A percentile compares a stretch with the other conserved stretches of the same genome.
Evolutionary conservation across 2,797 vertebrate species (phyloP).

Genomic region (Gymnoscopelus braueri): DNA sequence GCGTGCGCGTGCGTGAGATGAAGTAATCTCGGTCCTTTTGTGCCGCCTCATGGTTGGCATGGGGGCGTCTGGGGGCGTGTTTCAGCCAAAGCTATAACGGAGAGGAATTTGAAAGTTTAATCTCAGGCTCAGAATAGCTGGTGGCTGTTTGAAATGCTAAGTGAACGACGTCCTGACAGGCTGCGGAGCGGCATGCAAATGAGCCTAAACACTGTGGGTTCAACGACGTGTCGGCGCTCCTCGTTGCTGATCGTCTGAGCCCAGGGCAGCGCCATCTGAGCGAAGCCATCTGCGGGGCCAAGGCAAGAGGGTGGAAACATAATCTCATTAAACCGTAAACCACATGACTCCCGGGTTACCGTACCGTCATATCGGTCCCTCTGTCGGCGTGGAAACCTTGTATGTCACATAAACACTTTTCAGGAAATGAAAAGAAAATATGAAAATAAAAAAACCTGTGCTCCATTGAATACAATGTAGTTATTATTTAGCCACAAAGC

Average conservation of each 20-base stretch:
- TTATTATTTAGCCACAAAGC: too few relatives aligned
- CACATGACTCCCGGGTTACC: constrained; percentile 57
- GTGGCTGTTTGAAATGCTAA: constrained; percentile 13
- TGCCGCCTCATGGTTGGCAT: neutral
- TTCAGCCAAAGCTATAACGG: too few relatives aligned
- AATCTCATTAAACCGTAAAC: constrained; percentile 69
- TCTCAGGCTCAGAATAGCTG: neutral
- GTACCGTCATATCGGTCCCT: constrained; percentile 8
- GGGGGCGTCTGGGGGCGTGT: too few relatives aligned
- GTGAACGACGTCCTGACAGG: constrained; percentile 11
- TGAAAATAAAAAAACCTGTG: too few relatives aligned
- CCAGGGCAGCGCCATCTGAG: constrained; percentile 19
- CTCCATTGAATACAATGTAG: too few relatives aligned
- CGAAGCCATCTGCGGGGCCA: constrained; percentile 64
- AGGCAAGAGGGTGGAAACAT: constrained; percentile 42
- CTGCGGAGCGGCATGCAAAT: neutral
- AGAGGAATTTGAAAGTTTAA: constrained; percentile 1
- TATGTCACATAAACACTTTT: neutral
- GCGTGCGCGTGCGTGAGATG: neutral
- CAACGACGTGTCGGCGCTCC: too few relatives aligned
- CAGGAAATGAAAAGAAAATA: too few relatives aligned
- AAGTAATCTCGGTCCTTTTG: neutral
- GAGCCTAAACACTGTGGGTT: too few relatives aligned
- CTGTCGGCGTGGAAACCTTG: neutral
- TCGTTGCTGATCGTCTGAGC: neutral